These are phyloP conservation scores for Sycophaga agraensis DNA, from an alignment of 1,140 invertebrate species.

Conservation along the genomic window DNA sequence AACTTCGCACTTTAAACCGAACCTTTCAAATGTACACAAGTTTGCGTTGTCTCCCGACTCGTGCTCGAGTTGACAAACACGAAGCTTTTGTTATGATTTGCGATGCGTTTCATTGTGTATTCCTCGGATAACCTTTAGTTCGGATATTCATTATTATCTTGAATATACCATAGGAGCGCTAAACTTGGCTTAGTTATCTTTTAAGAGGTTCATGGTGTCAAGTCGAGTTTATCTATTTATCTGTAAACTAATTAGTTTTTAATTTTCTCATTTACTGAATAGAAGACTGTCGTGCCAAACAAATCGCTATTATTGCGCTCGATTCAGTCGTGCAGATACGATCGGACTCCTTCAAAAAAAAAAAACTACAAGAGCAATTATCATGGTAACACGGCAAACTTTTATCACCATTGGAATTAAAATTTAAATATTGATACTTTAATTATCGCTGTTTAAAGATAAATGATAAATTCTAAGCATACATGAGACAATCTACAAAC, in stretches of 20 bases:
- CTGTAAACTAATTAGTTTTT: conserved; percentile 18
- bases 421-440: conserved; percentile 19
- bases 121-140: conserved; percentile 27
- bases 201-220: conserved; percentile 15
- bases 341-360: conserved; percentile 10
- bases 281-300: conserved; percentile 25
- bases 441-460: conserved; percentile 17
- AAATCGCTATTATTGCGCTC: conserved; percentile 7
- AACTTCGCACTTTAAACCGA: neutral
- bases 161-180: conserved; percentile 14
- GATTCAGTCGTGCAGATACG: conserved; percentile 16
- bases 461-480: conserved; percentile 19
- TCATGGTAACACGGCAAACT: neutral
- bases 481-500: conserved; percentile 24
- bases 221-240: conserved; percentile 25
- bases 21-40: neutral
- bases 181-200: conserved; percentile 24
- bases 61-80: conserved; percentile 18
- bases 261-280: conserved; percentile 13
- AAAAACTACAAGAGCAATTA: conserved; percentile 1
- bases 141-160: conserved; percentile 15
- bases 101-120: conserved; percentile 27
- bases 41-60: neutral
- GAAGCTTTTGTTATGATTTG: conserved; percentile 26
- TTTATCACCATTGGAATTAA: neutral